Percentiles rank a stretch among this genome's conserved stretches.
Evolutionary conservation across 2,888 invertebrate species (phyloP).

Genomic region (Deilephila elpenor): DNA sequence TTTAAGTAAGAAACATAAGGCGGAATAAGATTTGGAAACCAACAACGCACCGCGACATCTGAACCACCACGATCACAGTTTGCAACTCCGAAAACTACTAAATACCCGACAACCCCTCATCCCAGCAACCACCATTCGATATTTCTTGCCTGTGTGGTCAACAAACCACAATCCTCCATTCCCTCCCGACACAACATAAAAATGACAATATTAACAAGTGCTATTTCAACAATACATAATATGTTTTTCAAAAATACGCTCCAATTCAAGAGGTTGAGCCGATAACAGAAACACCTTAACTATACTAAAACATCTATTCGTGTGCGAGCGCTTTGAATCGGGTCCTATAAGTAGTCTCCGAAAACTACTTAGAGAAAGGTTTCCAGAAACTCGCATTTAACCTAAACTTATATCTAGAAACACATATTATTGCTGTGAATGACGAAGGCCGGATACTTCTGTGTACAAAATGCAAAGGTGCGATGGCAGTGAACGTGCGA

Average conservation of each 20-base stretch:
- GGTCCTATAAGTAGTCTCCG: slow-evolving; percentile 7
- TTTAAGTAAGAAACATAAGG: too few species aligned
- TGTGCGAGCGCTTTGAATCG: background rate
- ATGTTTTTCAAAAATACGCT: slow-evolving; percentile 7
- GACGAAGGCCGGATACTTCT: background rate
- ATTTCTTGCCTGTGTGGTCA: background rate
- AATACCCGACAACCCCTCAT: background rate
- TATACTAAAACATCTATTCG: background rate
- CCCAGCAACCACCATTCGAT: background rate
- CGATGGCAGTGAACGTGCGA: background rate
- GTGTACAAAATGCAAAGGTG: background rate
- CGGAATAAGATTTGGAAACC: too few species aligned
- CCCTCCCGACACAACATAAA: slow-evolving; percentile 11
- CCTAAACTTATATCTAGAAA: background rate
- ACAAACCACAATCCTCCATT: slow-evolving; percentile 3
- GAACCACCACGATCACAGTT: too few species aligned
- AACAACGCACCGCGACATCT: too few species aligned
- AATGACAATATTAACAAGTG: slow-evolving; percentile 14
- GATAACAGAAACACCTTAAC: background rate
- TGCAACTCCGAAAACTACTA: too few species aligned
- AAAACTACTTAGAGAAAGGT: background rate
- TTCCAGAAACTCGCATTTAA: slow-evolving; percentile 2
- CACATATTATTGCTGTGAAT: slow-evolving; percentile 13
- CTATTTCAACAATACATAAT: slow-evolving; percentile 11
- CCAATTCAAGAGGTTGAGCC: slow-evolving; percentile 4